Percentiles rank a stretch among this genome's conserved stretches.
These are phyloP conservation scores for Ptyas mucosa DNA, from an alignment of 2,113 vertebrate genomes.

Conservation along the genomic window DNA sequence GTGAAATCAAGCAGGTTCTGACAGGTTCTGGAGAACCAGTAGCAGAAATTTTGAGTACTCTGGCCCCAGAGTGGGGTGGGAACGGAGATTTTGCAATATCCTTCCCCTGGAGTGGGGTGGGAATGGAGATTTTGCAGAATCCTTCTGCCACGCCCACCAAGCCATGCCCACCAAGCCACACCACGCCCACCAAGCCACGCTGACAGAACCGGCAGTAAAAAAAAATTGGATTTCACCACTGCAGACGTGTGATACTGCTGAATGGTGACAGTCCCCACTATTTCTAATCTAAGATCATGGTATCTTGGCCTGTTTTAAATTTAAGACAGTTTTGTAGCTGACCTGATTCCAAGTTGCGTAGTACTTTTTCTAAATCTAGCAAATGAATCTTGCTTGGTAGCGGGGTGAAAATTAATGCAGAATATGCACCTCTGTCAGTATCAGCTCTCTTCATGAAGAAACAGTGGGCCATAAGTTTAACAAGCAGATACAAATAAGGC, in stretches of 20 bases:
- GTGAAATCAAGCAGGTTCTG: no score
- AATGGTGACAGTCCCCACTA: background rate
- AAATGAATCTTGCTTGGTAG: background rate
- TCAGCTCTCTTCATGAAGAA: background rate
- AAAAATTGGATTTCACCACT: no score
- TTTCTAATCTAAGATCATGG: background rate
- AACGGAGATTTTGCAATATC: no score
- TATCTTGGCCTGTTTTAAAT: background rate
- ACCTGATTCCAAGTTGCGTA: background rate
- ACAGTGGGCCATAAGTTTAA: background rate
- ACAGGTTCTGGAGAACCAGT: no score
- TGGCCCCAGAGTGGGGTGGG: no score
- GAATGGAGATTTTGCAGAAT: no score
- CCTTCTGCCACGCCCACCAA: no score
- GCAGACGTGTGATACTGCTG: background rate
- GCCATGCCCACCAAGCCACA: no score
- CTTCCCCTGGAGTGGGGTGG: no score
- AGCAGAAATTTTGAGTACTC: no score
- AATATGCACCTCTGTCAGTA: background rate
- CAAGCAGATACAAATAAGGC: background rate
- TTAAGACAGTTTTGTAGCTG: background rate
- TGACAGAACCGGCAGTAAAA: no score
- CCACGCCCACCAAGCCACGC: no score
- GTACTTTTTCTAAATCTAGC: background rate
- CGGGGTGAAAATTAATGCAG: background rate